Conservation (phyloP, 2,113 vertebrate species). For the Lynx canadensis region DNA sequence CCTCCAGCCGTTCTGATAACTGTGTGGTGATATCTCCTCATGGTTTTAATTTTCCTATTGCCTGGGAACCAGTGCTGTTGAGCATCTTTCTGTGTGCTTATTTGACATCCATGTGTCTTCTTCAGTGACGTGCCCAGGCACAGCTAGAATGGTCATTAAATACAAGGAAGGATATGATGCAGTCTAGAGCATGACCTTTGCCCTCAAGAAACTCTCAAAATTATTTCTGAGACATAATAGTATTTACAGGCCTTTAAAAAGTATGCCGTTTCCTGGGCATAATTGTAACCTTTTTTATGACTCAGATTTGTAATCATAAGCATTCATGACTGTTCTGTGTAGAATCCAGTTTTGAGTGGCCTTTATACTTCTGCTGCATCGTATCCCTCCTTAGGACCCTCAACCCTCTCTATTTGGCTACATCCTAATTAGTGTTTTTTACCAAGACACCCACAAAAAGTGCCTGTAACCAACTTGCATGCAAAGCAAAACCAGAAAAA, state of each 20-base stretch:
- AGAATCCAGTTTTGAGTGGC: background rate
- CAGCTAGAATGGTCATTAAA: background rate
- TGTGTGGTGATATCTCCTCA: background rate
- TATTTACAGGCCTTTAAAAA: slow-evolving; percentile 31
- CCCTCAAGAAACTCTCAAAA: background rate
- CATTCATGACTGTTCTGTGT: background rate
- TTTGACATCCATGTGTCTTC: background rate
- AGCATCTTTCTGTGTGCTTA: background rate
- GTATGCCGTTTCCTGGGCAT: background rate
- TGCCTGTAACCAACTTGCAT: background rate
- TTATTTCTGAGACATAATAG: background rate
- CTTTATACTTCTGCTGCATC: background rate
- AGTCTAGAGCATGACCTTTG: background rate
- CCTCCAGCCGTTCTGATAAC: background rate
- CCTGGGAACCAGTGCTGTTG: background rate
- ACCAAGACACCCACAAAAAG: background rate
- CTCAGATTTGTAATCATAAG: background rate
- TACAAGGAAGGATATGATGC: background rate
- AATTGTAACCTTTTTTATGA: background rate
- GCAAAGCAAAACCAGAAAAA: background rate
- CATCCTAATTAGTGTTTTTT: background rate
- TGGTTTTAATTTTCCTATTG: background rate
- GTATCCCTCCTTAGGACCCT: background rate
- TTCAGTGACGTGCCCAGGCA: background rate
- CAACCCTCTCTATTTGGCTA: background rate